A percentile compares a stretch with the other conserved stretches of the same genome.
These are phyloP conservation scores for Urocitellus parryii DNA, from an alignment of 2,113 vertebrate genomes.

Conservation along the genomic window DNA sequence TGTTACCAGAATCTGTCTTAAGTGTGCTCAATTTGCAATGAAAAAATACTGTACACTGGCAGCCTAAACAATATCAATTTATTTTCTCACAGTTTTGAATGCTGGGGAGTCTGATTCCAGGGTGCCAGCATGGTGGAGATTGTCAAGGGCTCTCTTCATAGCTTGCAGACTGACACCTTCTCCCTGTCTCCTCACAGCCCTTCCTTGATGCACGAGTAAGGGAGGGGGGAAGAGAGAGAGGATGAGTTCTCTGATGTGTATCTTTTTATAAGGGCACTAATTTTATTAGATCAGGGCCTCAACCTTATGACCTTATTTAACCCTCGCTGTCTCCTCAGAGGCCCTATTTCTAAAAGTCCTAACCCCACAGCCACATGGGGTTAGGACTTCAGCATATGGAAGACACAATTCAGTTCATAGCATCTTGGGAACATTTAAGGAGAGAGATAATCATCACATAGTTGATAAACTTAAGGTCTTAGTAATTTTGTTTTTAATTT, in stretches of 20 bases:
- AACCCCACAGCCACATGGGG: not conserved
- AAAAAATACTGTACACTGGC: not conserved
- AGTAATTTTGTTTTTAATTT: constrained; percentile 22
- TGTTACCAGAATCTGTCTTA: not conserved
- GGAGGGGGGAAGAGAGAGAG: not conserved
- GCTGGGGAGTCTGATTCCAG: not conserved
- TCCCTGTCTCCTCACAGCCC: not conserved
- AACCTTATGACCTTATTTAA: not conserved
- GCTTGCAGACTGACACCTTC: not conserved
- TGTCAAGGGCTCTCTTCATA: not conserved
- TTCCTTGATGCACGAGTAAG: not conserved
- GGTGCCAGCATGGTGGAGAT: not conserved
- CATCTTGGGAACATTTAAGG: not conserved
- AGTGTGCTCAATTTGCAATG: not conserved
- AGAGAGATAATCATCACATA: not conserved
- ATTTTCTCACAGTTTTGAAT: not conserved
- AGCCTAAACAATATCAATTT: not conserved
- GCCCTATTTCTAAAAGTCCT: not conserved
- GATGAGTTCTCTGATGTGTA: not conserved
- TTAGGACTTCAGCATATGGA: not conserved
- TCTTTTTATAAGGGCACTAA: not conserved
- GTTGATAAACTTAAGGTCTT: not conserved
- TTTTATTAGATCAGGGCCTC: not conserved
- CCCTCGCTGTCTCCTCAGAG: not conserved
- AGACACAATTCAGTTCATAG: not conserved